Conservation (phyloP, 2,888 invertebrate genomes). For the Lepidochrysops patricia region DNA sequence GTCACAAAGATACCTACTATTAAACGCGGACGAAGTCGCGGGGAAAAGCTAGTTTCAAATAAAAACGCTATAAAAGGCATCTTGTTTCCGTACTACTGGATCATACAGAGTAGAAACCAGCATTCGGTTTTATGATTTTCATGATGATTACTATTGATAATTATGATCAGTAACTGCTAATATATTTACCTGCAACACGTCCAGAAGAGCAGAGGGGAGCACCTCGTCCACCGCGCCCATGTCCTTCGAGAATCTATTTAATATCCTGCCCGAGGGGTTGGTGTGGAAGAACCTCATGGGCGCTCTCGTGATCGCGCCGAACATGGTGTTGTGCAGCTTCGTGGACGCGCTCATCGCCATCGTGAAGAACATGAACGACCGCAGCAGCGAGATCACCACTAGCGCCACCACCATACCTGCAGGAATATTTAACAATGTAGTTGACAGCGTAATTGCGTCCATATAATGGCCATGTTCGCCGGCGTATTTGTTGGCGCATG, state of each 20-base stretch:
- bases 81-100: neutral
- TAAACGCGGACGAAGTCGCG: too few relatives aligned
- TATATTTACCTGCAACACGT: constrained; percentile 71
- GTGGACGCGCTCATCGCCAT: constrained; percentile 84
- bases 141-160: neutral
- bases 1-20: too few relatives aligned
- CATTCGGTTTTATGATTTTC: too few relatives aligned
- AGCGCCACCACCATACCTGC: constrained; percentile 66
- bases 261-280: constrained; percentile 87
- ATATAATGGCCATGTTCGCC: too few relatives aligned
- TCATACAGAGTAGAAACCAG: too few relatives aligned
- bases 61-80: too few relatives aligned
- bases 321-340: constrained; percentile 88
- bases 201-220: constrained; percentile 76
- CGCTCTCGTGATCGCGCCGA: constrained; percentile 84
- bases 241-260: constrained; percentile 93
- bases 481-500: too few relatives aligned
- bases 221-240: constrained; percentile 83
- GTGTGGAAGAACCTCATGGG: constrained; percentile 91
- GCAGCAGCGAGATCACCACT: constrained; percentile 61
- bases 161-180: too few relatives aligned
- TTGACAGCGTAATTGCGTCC: constrained; percentile 11
- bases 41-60: too few relatives aligned
- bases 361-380: constrained; percentile 76
- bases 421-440: constrained; percentile 13